A percentile compares a stretch with the other conserved stretches of the same genome.
Conservation (phyloP, 2,113 vertebrate species). For the Hipposideros armiger region DNA sequence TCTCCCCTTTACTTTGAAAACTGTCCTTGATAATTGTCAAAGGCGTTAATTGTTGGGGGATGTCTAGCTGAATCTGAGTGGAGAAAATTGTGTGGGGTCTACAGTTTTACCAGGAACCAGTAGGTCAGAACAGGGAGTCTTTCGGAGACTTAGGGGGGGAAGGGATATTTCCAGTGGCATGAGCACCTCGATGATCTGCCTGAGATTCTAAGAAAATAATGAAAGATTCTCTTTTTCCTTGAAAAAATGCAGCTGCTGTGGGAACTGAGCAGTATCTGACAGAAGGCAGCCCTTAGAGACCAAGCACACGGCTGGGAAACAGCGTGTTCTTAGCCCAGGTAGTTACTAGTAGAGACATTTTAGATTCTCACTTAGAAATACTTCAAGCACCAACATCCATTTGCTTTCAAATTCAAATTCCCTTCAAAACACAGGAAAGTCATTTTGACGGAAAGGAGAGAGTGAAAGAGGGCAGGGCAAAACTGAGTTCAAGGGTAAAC, state of each 20-base stretch:
- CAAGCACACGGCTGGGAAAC: neutral
- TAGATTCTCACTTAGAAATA: conserved; percentile 58
- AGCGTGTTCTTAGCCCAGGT: conserved; percentile 38
- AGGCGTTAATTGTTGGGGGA: neutral
- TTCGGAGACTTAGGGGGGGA: neutral
- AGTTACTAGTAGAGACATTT: conserved; percentile 42
- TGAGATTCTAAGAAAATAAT: neutral
- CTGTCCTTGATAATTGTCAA: conserved; percentile 49
- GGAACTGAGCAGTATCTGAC: neutral
- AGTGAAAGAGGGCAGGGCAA: neutral
- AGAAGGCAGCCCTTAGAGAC: conserved; percentile 18
- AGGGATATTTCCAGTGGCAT: neutral
- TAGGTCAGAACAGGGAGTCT: neutral
- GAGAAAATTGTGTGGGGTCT: neutral
- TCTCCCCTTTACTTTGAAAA: conserved; percentile 58
- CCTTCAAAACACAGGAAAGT: neutral
- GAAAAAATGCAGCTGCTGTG: neutral
- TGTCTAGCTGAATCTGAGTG: neutral
- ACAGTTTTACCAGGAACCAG: neutral
- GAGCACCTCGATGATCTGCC: neutral
- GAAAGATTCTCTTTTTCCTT: neutral
- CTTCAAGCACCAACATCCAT: conserved; percentile 37
- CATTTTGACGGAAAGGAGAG: neutral
- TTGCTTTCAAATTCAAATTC: conserved; percentile 61
- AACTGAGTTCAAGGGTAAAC: neutral